Base-by-base conservation (phyloP, 2,888 invertebrate species). In the Euzetes globulus region DNA sequence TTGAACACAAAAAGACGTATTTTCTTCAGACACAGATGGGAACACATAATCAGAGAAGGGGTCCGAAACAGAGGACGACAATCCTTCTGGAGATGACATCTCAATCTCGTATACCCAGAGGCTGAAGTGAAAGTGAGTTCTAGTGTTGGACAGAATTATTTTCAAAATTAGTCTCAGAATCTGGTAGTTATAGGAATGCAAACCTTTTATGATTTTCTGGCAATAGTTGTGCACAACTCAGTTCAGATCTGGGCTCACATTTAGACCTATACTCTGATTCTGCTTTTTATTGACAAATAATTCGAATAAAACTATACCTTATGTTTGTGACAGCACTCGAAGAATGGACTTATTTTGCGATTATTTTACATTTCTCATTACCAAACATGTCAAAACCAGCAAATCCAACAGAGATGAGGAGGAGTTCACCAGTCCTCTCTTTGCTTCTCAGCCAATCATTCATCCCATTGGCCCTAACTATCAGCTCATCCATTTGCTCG, bases 31-130 rank as follows among this genome's bases (percentile, higher is more conserved):
- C 37, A 55, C 45, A 55, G 72, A 72, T 47, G 65, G 37, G 37
- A 65, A 65, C 65, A 65, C 65, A 65, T 55, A 72, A 63, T 58
- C 58, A 63, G 52, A 4, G 58, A 68, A 68, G 50, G 73, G 50
- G 60, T 68, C 41, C 55, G 37, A 52, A 73, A 50, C 33, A 50
- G 47, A 37, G 63, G 41, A 55, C 65, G 73, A 73, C 73, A 73
- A 68, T 68, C 68, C 68, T 50, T 65, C 73, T 73, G 73, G 50
- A 58, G 73, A 73, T 73, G 73, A 73, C 73, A 73, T 73, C 47
- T 52, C 71, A 65, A 65, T 65, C 65, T 65, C 37, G 37, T 65
- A 65, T 65, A 65, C 33, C 65, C 65, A 65, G 65, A 65, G 65
- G 65, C 65, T 29, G 37, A 65, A 17, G 17, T 58, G 27, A 27